Evolutionary conservation across 2,797 vertebrate species (phyloP).

Genomic region (Heliangelus exortis): DNA sequence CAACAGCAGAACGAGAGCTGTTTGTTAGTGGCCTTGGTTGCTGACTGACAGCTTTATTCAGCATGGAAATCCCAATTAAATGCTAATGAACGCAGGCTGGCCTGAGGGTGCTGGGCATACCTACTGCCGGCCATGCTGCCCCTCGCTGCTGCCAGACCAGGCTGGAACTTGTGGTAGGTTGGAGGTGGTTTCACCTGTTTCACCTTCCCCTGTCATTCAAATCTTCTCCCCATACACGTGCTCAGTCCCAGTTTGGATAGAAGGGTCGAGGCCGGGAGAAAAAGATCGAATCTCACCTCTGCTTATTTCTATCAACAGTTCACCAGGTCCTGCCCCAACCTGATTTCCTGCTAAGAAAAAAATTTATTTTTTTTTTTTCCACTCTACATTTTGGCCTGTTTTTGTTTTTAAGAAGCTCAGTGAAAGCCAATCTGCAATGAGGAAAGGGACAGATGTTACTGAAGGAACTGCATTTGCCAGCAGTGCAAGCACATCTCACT

Average conservation of each 20-base stretch:
- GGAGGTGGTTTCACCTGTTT: neutral
- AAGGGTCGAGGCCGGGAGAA: neutral
- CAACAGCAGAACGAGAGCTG: neutral
- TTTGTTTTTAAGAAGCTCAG: neutral
- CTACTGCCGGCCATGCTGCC: neutral
- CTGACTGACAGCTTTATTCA: slow-evolving; percentile 54
- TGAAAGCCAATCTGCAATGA: neutral
- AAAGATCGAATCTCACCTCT: neutral
- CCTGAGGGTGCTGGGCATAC: neutral
- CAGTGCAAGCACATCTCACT: neutral
- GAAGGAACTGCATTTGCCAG: neutral
- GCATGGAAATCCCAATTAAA: slow-evolving; percentile 52
- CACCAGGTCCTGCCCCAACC: too few species aligned
- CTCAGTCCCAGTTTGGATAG: fast-evolving
- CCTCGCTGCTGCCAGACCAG: neutral
- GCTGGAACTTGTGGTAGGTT: neutral
- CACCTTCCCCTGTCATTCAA: neutral
- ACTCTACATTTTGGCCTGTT: neutral
- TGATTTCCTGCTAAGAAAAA: neutral
- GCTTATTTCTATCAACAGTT: too few species aligned
- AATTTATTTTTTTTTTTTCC: neutral
- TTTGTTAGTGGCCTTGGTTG: neutral
- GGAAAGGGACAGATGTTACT: neutral
- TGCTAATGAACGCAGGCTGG: slow-evolving; percentile 27
- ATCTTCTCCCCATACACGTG: neutral